These are phyloP conservation scores for Bombus affinis DNA, from an alignment of 1,140 invertebrate genomes.

Conservation along the genomic window DNA sequence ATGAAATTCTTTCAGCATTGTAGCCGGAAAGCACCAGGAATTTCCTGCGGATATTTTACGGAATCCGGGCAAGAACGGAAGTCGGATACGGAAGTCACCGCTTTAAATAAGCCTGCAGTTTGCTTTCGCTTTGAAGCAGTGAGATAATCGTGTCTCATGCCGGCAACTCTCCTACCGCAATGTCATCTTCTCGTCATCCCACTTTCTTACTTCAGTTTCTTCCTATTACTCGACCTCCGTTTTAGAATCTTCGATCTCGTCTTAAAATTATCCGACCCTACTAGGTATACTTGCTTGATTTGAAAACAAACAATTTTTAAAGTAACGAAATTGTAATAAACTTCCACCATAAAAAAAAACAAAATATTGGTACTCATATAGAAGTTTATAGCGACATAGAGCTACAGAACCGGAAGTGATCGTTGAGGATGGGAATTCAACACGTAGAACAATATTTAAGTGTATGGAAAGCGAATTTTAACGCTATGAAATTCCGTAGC, in stretches of 20 bases:
- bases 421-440: not conserved
- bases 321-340: not conserved
- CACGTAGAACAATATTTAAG: not conserved
- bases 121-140: slow-evolving; percentile 17
- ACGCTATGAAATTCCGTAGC: not conserved
- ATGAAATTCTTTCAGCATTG: not conserved
- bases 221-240: not conserved
- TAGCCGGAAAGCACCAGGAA: not conserved
- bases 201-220: not conserved
- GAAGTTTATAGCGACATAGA: not conserved
- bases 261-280: too few relatives aligned
- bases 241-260: too few relatives aligned
- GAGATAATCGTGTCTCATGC: slow-evolving; percentile 8
- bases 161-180: not conserved
- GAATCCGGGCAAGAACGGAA: slow-evolving; percentile 11
- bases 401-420: not conserved
- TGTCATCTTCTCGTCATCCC: not conserved
- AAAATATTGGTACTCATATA: not conserved
- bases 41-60: slow-evolving; percentile 36
- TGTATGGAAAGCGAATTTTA: not conserved
- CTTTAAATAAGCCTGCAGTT: slow-evolving; percentile 52
- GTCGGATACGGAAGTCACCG: slow-evolving; percentile 25
- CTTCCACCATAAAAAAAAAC: not conserved
- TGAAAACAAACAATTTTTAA: not conserved
- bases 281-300: not conserved